Evolutionary conservation across 2,888 invertebrate species (phyloP).

Genomic region (Troides aeacus): DNA sequence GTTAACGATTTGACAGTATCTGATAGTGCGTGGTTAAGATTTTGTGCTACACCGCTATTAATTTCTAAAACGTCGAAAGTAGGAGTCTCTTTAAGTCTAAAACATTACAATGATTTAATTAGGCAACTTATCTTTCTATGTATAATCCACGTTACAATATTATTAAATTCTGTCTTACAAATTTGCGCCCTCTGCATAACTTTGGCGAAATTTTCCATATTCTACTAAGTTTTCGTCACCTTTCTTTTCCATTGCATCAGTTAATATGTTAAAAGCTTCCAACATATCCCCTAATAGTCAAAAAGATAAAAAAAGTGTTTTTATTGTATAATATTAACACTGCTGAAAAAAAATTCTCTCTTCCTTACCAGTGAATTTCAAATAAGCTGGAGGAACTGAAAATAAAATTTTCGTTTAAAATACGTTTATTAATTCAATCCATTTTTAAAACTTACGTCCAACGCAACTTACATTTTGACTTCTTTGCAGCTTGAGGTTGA

Average conservation of each 20-base stretch:
- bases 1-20: conserved; percentile 45
- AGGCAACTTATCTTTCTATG: neutral
- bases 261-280: conserved; percentile 57
- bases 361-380: conserved; percentile 54
- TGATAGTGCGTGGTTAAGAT: conserved; percentile 47
- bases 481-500: conserved; percentile 37
- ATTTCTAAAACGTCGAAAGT: conserved; percentile 52
- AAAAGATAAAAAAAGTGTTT: too few relatives aligned
- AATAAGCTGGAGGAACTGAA: conserved; percentile 53
- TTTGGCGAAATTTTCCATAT: conserved; percentile 56
- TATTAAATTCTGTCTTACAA: conserved; percentile 46
- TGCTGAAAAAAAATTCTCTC: neutral
- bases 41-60: conserved; percentile 42
- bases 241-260: conserved; percentile 55
- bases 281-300: conserved; percentile 54
- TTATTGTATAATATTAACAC: too few relatives aligned
- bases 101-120: conserved; percentile 14
- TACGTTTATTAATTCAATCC: neutral
- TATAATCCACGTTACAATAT: neutral
- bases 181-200: conserved; percentile 52
- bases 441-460: neutral
- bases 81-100: conserved; percentile 52
- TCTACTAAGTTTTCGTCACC: conserved; percentile 46
- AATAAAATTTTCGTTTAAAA: conserved; percentile 32
- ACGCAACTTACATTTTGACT: conserved; percentile 27